Evolutionary conservation across 2,888 invertebrate genomes (phyloP), one percentile per base, ranked within the genome.

Genomic region (Andricus curvator): DNA sequence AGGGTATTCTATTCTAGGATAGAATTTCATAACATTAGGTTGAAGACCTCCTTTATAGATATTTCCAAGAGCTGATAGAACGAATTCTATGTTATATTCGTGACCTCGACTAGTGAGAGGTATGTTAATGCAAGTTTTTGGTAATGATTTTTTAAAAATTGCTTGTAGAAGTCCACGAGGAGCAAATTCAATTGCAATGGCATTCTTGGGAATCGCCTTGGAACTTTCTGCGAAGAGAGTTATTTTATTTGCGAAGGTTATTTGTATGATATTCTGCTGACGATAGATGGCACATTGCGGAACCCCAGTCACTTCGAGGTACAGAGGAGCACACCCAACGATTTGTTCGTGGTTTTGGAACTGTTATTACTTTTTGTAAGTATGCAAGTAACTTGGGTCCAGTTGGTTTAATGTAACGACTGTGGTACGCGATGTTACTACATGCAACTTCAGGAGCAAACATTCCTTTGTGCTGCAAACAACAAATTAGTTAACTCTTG

Each of bases 241-340:
- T 83, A 93, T 1, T 1, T 2, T 25, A 1, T 1, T 1, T 25
- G 97, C 93, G n/a, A n/a, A n/a, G n/a, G 91, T 97, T 98, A 90
- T 97, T 97, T 1, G 96, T 96, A 89, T 97, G 97, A 91, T 99
- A 99, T 86, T 97, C 97, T 4, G 98, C 96, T 0, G 97, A 97
- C 1, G 96, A 96, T 48, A 68, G 8, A 8, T 48, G 17, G 17
- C 44, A 44, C 0, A 8, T 68, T 2, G 48, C 3, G 94, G 90
- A 84, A 67, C 95, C 94, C 97, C 97, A 98, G 70, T 95, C 93
- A 1, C 93, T 90, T 87, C 95, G 94, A 80, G 97, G 96, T 4
- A 97, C 94, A 0, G 98, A 98, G 0, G 97, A n/a, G n/a, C n/a
- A n/a, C n/a, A n/a, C n/a, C n/a, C n/a, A n/a, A n/a, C n/a, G n/a